Evolutionary conservation across 1,140 invertebrate species (phyloP), one percentile per base, ranked within the genome.

Genomic region (Drosophila parvula): DNA sequence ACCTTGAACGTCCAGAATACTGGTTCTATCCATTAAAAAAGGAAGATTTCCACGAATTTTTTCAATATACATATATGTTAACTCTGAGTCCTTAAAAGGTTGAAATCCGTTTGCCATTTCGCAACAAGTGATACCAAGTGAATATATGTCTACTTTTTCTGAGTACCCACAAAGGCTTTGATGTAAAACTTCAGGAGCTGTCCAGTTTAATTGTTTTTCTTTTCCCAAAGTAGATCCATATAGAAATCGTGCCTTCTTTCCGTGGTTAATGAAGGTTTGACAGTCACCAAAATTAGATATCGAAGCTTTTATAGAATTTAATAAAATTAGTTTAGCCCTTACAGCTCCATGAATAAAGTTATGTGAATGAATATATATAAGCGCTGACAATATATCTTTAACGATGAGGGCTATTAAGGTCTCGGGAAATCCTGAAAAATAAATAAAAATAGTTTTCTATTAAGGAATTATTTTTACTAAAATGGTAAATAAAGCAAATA

Each of bases 141-240:
- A 98, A 84, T 98, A 98, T 32, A 98, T 95, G 92, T 98, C 98
- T 5, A 97, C 97, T 80, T 96, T 96, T 88, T 96, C 95, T 90
- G 97, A 96, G 88, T 98, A 98, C 9, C 98, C 97, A 78, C 94
- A 93, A 61, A 98, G 93, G 93, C 98, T 98, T 95, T 98, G 97
- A 93, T 97, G 95, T 27, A 98, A 92, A n/a, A 98, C 92, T 93
- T 98, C 98, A 18, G 97, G 97, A 90, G 97, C 97, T 3, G 97
- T 93, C 96, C 97, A 98, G 91, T 97, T 97, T 2, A 98, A 91
- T 89, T 96, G 96, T 34, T 94, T 92, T 60, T 94, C 93, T 40
- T 94, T 95, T 30, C 94, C 94, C 2, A 94, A 92, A 6, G 97
- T 96, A 91, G 97, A 96, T 60, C 94, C 94, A 92, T 96, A 96